phyloP scores from a whole-genome alignment of 2,888 invertebrate species.

The Stenolophus ochropezus region DNA sequence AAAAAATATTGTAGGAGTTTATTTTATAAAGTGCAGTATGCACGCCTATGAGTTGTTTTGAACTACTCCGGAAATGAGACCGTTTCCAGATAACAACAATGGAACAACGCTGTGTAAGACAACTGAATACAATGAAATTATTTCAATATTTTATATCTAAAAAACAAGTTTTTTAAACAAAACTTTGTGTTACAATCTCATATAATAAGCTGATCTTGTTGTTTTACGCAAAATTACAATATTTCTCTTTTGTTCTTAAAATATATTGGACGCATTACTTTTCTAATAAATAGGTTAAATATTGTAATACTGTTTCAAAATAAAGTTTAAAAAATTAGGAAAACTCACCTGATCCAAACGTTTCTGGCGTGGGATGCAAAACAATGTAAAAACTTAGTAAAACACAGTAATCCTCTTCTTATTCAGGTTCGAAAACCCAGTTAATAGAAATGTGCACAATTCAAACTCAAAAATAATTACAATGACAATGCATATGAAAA shows the following conservation, averaged over 20 bases:
- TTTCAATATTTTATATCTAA: slow-evolving; percentile 3
- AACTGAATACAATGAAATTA: slow-evolving; percentile 11
- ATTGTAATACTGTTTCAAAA: background rate
- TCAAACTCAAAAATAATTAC: background rate
- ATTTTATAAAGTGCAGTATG: background rate
- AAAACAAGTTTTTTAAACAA: background rate
- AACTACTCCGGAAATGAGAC: slow-evolving; percentile 56
- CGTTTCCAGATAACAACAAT: slow-evolving; percentile 51
- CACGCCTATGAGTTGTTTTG: slow-evolving; percentile 49
- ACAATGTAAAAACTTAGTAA: slow-evolving; percentile 73
- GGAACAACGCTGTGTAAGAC: slow-evolving; percentile 32
- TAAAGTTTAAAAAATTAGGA: background rate
- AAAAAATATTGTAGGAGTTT: too few species aligned
- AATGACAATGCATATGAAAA: background rate
- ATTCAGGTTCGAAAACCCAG: background rate
- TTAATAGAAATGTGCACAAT: background rate
- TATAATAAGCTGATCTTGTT: background rate
- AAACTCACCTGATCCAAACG: slow-evolving; percentile 68
- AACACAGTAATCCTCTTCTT: slow-evolving; percentile 2
- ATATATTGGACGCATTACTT: too few species aligned
- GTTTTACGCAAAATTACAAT: background rate
- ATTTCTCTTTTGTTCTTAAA: background rate
- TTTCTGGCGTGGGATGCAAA: slow-evolving; percentile 78
- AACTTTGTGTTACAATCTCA: background rate
- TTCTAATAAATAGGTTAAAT: too few species aligned